Base-by-base conservation (phyloP, 2,113 vertebrate genomes). In the Eublepharis macularius region DNA sequence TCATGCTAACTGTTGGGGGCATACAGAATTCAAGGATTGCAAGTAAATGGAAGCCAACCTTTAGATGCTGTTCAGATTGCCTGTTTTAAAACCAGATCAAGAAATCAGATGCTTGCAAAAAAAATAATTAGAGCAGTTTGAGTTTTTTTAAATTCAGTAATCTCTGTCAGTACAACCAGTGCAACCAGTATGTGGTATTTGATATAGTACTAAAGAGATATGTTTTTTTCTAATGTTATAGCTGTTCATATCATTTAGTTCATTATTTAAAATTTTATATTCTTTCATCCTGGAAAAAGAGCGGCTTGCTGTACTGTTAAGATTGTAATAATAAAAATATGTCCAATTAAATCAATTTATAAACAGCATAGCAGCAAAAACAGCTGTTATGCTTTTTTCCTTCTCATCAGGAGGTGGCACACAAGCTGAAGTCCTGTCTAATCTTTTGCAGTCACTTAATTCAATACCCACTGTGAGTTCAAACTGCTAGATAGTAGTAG, bases 31-130 rank as follows among this genome's bases (percentile, higher is more conserved):
- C 69, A 88, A 88, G 93, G 83, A 85, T 80, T 90, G 84, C 54
- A 88, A 93, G 89, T 93, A 94, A 94, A 92, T 93, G 86, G 88
- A 82, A 81, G 92, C 68, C 87, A 76, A 16, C 86, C 36, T 85
- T 79, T 69, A 29, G 72, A 89, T 11, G 12, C 29, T 82, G 79
- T 86, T 82, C 73, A 76, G 87, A 57, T 76, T 81, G n/a, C 16
- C 9, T 85, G 39, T 91, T 72, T 90, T 54, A 74, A 90, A 90
- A 84, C 85, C 34, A 60, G 49, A 24, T 91, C 39, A 87, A 83
- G 85, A 88, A 85, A 85, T 91, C 84, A 49, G 74, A 2, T 77
- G 45, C 70, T 47, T 76, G 26, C 78, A 86, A 86, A 70, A 66
- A 88, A 86, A 86, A 86, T 77, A 82, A 1, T 86, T 82, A 82